Conservation (phyloP, 1,140 invertebrate genomes). For the Papilio aristodemus region DNA sequence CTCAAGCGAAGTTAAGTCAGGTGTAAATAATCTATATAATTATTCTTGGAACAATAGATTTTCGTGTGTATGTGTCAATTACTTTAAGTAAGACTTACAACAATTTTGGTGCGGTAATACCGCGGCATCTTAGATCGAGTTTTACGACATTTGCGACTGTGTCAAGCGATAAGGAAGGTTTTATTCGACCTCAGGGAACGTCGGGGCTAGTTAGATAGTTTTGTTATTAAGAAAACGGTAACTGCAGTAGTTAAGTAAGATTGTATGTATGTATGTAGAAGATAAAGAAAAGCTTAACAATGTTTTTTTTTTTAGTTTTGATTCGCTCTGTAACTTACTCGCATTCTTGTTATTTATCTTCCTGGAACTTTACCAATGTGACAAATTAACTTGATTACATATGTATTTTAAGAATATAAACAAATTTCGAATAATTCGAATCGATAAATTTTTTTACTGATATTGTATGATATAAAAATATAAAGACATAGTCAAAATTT, state of each 20-base stretch:
- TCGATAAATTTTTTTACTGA: too few relatives aligned
- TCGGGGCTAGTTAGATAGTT: constrained; percentile 7
- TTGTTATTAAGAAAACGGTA: constrained; percentile 5
- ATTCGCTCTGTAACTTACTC: not conserved
- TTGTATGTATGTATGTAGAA: not conserved
- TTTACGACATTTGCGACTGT: constrained; percentile 2
- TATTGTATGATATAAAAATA: too few relatives aligned
- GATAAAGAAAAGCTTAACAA: not conserved
- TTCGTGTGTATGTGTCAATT: too few relatives aligned
- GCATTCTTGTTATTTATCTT: too few relatives aligned
- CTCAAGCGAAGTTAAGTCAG: too few relatives aligned
- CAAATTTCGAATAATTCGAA: too few relatives aligned
- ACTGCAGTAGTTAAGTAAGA: constrained; percentile 9
- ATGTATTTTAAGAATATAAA: too few relatives aligned
- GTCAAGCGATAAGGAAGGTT: constrained; percentile 15
- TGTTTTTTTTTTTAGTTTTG: not conserved
- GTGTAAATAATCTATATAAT: too few relatives aligned
- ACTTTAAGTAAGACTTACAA: not conserved
- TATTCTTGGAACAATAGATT: too few relatives aligned
- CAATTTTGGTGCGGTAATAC: not conserved
- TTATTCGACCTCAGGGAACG: constrained; percentile 7
- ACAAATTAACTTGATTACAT: too few relatives aligned
- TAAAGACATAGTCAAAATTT: too few relatives aligned
- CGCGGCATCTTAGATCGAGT: constrained; percentile 2
- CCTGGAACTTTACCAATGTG: too few relatives aligned